Evolutionary conservation across 2,797 vertebrate genomes (phyloP), one percentile per base, ranked within the genome.

Genomic region (Enteromius paludinosus): DNA sequence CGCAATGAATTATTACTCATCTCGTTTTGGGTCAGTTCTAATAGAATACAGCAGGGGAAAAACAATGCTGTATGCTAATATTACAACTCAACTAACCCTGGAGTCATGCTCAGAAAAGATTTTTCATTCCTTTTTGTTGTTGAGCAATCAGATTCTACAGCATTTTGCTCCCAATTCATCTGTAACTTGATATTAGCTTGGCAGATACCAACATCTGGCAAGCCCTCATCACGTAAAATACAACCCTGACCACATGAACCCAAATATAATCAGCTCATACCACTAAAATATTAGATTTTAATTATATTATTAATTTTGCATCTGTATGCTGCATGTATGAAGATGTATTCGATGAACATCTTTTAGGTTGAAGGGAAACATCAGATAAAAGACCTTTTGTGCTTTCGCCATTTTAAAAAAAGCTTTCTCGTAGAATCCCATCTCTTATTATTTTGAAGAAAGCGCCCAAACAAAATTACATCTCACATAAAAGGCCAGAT

Each of bases 401-500:
- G 59, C n/a, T 81, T 62, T 28, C 2, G 11, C 69, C 59, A 28
- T 64, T 69, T 1, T 17, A 71, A 71, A 49, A 25, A 52, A 81
- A 35, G n/a, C 62, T 78, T 74, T 71, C 12, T 62, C 41, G 20
- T n/a, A n/a, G 25, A 47, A 23, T 47, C 28, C 17, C 28, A 25
- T 47, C 78, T 49, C 14, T 38, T 65, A 43, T 49, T 65, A 64
- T 74, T 74, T 64, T 81, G 59, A 52, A 65, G 33, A 25, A 81
- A 20, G 56, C 10, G 0, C 5, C 2, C 43, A 20, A 64, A 43
- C 47, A 65, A 73, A 61, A 82, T 74, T 41, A 65, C 18, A 38
- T 35, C 70, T 5, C 59, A 68, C 62, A 69, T 64, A 76, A 76
- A 82, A 82, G 61, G 61, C 45, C 72, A 43, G 7, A 82, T 66